Base-by-base conservation (phyloP, 1,140 invertebrate species). In the Achatina immaculata region DNA sequence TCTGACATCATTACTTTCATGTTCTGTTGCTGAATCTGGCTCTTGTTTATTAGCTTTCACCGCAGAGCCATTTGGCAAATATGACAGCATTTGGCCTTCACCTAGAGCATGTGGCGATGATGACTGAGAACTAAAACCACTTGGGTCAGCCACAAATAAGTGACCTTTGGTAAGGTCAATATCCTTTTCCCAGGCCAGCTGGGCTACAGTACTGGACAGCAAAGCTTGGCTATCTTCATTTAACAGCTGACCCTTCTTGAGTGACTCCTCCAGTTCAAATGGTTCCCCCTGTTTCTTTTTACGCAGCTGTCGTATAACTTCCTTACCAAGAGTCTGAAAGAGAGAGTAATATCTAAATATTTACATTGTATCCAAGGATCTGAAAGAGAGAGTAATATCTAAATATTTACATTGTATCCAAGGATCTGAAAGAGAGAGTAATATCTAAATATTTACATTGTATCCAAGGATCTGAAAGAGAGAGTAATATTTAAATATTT, bases 111-210 rank as follows among this genome's bases (percentile, higher is more conserved):
- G 16, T 7, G 36, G 19, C 24, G 40, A 31, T 11, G 73, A 65
- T 9, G 58, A 79, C 0, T 72, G 62, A 7, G 83, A 74, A 28
- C 65, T 79, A 36, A 71, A 34, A 7, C 82, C 21, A 48, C 78
- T 69, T 0, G 84, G 81, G 43, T 86, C 86, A 31, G 83, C 31
- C 21, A 84, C 83, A 76, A 87, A 85, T 42, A 84, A 78, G 42
- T 85, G 80, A 51, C 86, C 87, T 68, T 88, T 86, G 48, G 84
- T 85, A 9, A 90, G 78, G 80, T 89, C 87, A 75, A 91, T 87
- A 76, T 91, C 89, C 80, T 86, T 86, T 75, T 89, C 88, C 90
- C 90, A 91, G 24, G 90, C 90, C 45, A 91, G 80, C 78, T 91
- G 90, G 42, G 83, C 76, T 2, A 89, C 83, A 16, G 88, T 87